Percentiles rank a stretch among this genome's conserved stretches.
phyloP scores from a whole-genome alignment of 2,797 vertebrate genomes.

The Acanthurus leucopareius region DNA sequence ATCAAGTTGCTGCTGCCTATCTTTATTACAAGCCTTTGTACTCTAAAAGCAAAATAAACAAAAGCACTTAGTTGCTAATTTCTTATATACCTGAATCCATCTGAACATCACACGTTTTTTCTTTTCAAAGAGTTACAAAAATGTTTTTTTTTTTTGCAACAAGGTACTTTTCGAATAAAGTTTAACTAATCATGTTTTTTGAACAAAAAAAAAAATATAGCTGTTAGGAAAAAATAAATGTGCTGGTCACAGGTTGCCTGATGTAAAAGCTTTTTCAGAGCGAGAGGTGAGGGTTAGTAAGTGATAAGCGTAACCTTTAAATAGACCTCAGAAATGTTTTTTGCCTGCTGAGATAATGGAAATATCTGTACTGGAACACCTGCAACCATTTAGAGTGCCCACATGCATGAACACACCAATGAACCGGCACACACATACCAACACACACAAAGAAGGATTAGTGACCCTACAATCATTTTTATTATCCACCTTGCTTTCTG shows the following conservation, averaged over 20 bases:
- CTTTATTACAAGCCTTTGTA: background rate
- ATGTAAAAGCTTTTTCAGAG: conserved; percentile 25
- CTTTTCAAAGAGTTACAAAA: background rate
- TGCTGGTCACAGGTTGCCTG: conserved; percentile 13
- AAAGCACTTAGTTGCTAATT: conserved; percentile 2
- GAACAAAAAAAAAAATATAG: background rate
- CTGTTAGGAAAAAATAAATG: conserved; percentile 3
- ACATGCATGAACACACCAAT: background rate
- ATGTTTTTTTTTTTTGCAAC: background rate
- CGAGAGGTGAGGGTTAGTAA: conserved; percentile 18
- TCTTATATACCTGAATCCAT: background rate
- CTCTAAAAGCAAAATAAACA: conserved; percentile 9
- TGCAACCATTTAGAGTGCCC: background rate
- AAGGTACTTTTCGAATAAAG: background rate
- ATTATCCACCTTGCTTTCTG: background rate
- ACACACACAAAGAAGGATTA: background rate
- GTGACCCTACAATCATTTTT: conserved; percentile 2
- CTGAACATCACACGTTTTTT: background rate
- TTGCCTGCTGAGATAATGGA: conserved; percentile 27
- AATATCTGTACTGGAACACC: conserved; percentile 26
- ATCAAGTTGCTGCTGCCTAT: conserved; percentile 8
- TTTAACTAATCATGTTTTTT: background rate
- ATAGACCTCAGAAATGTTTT: conserved; percentile 37
- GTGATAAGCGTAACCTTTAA: conserved; percentile 28
- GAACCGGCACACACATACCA: background rate